A percentile compares a stretch with the other conserved stretches of the same genome.
phyloP scores from a whole-genome alignment of 2,888 invertebrate species.

The Andrena bucephala region DNA sequence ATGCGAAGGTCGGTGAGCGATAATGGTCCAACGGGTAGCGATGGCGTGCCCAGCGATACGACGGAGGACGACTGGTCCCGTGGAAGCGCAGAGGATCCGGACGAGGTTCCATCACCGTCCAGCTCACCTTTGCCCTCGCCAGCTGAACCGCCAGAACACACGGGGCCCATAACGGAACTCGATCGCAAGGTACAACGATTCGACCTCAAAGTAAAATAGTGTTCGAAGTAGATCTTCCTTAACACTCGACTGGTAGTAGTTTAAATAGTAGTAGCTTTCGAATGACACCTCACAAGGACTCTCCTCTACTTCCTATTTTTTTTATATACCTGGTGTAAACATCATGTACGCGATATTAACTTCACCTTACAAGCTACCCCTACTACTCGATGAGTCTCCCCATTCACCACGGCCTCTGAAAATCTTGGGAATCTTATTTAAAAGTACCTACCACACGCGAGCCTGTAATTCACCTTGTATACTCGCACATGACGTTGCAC shows the following conservation, averaged over 20 bases:
- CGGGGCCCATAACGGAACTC: slow-evolving; percentile 87
- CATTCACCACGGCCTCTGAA: background rate
- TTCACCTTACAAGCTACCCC: no score
- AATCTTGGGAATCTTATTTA: background rate
- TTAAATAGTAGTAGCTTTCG: background rate
- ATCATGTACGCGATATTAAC: background rate
- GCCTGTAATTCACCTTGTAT: slow-evolving; percentile 23
- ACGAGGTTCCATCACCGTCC: slow-evolving; percentile 84
- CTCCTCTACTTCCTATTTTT: background rate
- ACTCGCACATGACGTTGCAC: background rate
- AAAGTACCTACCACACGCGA: background rate
- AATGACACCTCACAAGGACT: background rate
- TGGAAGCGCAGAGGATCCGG: slow-evolving; percentile 90
- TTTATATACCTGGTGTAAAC: no score
- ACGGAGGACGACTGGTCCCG: slow-evolving; percentile 91
- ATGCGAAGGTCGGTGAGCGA: slow-evolving; percentile 83
- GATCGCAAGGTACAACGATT: slow-evolving; percentile 86
- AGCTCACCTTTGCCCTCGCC: slow-evolving; percentile 76
- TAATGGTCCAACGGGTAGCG: slow-evolving; percentile 85
- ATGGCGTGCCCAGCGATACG: slow-evolving; percentile 87
- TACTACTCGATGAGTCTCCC: background rate
- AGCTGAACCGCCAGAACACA: slow-evolving; percentile 82
- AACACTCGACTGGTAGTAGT: background rate
- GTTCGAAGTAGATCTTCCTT: background rate
- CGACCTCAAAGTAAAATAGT: background rate